Evolutionary conservation across 1,140 invertebrate species (phyloP).

Genomic region (Lasaia peninsularis): DNA sequence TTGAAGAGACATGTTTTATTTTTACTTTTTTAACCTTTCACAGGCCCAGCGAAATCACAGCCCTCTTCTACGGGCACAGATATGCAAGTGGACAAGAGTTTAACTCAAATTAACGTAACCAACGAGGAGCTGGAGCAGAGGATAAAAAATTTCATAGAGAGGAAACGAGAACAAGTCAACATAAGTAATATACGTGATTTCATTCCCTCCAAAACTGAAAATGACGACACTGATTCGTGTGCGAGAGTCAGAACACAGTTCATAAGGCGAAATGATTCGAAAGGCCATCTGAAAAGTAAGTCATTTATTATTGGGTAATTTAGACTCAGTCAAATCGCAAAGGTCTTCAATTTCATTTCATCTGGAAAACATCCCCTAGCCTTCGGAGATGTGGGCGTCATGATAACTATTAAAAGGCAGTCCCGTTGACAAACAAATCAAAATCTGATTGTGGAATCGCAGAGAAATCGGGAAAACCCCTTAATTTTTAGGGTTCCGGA

Average conservation of each 20-base stretch:
- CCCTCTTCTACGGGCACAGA: conserved; percentile 6
- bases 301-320: background rate
- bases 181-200: conserved; percentile 81
- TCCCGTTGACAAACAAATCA: too few species aligned
- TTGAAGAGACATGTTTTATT: conserved; percentile 6
- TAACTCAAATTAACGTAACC: conserved; percentile 80
- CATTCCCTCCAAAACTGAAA: conserved; percentile 40
- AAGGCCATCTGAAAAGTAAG: conserved; percentile 85
- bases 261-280: conserved; percentile 79
- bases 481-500: too few species aligned
- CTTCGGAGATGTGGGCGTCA: too few species aligned
- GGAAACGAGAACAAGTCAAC: conserved; percentile 82
- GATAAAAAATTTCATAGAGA: conserved; percentile 81
- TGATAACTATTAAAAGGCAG: too few species aligned
- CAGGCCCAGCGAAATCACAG: background rate
- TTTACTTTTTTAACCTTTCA: background rate
- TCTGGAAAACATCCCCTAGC: too few species aligned
- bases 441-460: too few species aligned
- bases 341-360: too few species aligned
- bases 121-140: conserved; percentile 78
- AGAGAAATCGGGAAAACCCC: too few species aligned
- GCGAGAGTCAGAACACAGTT: conserved; percentile 83
- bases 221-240: conserved; percentile 74
- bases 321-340: too few species aligned
- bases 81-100: conserved; percentile 48